Base-by-base conservation (phyloP, 2,113 vertebrate species). In the Dascyllus trimaculatus region DNA sequence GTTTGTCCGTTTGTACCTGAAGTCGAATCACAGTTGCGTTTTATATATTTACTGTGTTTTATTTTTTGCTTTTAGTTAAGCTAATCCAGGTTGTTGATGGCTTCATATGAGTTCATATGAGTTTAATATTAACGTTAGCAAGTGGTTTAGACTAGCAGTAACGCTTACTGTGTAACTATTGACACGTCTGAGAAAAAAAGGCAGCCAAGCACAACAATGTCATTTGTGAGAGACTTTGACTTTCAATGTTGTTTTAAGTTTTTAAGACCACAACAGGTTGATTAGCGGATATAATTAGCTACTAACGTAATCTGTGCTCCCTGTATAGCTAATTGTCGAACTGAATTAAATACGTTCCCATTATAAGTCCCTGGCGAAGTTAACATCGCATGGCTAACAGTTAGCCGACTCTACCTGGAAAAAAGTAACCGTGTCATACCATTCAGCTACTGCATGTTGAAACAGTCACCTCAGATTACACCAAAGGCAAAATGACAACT, bases 211-310 rank as follows among this genome's bases (percentile, higher is more conserved):
- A 32, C 17, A 64, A 26, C 22, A 17, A 4, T 59, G 40, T n/a
- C 0, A 21, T 15, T 13, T 24, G 13, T n/a, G 8, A 71, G n/a
- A 38, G 4, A 13, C 14, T 14, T 57, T 2, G 4, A 6, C 14
- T 14, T 57, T 3, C 2, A 10, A 5, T 67, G 57, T 53, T 68
- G 43, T 57, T 9, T 18, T 29, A 24, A 58, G 38, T 57, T 58
- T 15, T 79, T 0, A 53, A 56, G 26, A 40, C 14, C 24, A 62
- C 80, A 71, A 81, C 73, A 83, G 73, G 77, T 85, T 67, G 61
- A 81, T 52, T 35, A 75, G 8, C 10, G 10, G 59, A 5, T 53
- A 45, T 43, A 68, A 69, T 56, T 67, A 62, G 24, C n/a, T 24
- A 43, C 22, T 51, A 2, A 4, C 26, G 35, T 62, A n/a, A 62